These are phyloP conservation scores for Regulus satrapa DNA, from an alignment of 2,113 vertebrate species.

Conservation along the genomic window DNA sequence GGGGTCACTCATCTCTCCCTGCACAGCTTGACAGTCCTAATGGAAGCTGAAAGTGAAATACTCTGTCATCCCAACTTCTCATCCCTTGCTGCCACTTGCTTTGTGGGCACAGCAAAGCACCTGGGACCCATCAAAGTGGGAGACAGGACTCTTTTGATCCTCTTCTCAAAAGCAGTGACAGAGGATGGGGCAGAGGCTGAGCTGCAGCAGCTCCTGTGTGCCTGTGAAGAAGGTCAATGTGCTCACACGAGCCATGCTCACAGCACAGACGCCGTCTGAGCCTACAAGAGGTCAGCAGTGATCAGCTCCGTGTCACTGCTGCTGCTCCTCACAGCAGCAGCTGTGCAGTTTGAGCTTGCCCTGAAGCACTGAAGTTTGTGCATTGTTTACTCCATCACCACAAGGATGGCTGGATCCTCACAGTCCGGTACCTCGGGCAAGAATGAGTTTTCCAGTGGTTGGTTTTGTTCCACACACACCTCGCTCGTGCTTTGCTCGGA, in stretches of 20 bases:
- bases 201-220: background rate
- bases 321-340: background rate
- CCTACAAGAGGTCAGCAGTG: background rate
- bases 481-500: accelerated
- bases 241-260: background rate
- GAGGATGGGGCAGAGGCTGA: background rate
- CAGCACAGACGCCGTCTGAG: background rate
- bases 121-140: background rate
- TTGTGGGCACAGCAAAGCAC: background rate
- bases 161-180: background rate
- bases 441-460: background rate
- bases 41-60: background rate
- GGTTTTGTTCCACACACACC: background rate
- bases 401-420: background rate
- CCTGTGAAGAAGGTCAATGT: background rate
- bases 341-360: background rate
- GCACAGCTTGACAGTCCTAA: background rate
- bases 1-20: background rate
- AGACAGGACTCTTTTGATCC: background rate
- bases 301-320: background rate
- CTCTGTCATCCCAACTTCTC: background rate
- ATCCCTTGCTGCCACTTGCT: background rate
- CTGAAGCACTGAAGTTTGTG: background rate
- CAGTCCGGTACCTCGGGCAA: background rate
- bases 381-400: background rate